These are phyloP conservation scores for Pseudochirops cupreus DNA, from an alignment of 2,797 vertebrate genomes.

Conservation along the genomic window DNA sequence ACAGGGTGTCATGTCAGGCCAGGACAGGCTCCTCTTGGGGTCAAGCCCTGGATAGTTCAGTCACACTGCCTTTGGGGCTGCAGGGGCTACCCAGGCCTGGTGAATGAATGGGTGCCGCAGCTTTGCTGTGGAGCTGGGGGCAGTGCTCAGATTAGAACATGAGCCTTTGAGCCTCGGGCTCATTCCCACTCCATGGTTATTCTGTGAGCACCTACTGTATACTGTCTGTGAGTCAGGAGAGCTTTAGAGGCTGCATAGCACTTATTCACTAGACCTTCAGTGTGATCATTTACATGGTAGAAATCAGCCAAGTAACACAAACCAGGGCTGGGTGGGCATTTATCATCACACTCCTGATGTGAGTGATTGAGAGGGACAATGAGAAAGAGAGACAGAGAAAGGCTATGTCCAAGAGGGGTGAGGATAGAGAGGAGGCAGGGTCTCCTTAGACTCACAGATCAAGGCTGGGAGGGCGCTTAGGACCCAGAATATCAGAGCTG, in stretches of 20 bases:
- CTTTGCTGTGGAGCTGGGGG: neutral
- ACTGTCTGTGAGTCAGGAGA: neutral
- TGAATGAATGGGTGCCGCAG: neutral
- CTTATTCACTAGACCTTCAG: neutral
- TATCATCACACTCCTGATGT: neutral
- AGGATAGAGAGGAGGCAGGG: neutral
- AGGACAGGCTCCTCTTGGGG: neutral
- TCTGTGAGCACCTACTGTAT: neutral
- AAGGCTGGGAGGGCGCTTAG: too few relatives aligned
- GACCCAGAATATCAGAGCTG: too few relatives aligned
- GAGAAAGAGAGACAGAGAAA: neutral
- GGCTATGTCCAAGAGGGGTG: neutral
- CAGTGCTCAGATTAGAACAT: neutral
- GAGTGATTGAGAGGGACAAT: neutral
- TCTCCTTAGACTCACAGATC: neutral
- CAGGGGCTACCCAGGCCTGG: neutral
- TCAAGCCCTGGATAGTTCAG: too few relatives aligned
- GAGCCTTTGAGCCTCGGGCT: neutral
- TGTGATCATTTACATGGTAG: neutral
- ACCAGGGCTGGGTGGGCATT: neutral
- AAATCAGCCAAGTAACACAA: neutral
- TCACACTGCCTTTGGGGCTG: too few relatives aligned
- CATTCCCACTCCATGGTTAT: neutral
- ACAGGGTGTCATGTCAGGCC: neutral
- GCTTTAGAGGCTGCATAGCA: neutral